A percentile compares a stretch with the other conserved stretches of the same genome.
Conservation (phyloP, 2,888 invertebrate species). For the Alloplasta piceator region DNA sequence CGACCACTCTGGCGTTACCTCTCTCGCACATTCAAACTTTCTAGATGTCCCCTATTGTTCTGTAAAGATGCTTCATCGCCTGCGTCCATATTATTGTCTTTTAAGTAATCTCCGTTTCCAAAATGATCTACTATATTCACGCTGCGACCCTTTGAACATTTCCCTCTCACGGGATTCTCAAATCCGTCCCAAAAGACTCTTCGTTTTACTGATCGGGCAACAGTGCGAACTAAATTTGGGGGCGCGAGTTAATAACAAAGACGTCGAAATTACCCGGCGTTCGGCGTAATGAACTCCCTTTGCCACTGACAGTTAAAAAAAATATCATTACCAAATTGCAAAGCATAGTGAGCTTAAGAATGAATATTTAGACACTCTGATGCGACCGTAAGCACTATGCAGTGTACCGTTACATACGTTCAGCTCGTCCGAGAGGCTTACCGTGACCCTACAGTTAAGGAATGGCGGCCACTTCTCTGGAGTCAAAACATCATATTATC, state of each 20-base stretch:
- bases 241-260: constrained; percentile 17
- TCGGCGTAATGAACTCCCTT: constrained; percentile 24
- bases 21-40: not conserved
- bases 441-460: too few relatives aligned
- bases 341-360: too few relatives aligned
- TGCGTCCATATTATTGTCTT: too few relatives aligned
- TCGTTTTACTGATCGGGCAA: not conserved
- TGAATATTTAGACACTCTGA: too few relatives aligned
- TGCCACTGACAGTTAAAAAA: constrained; percentile 8
- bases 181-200: constrained; percentile 12
- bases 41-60: not conserved
- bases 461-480: too few relatives aligned
- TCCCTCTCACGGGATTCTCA: constrained; percentile 2
- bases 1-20: not conserved
- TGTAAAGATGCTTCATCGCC: not conserved
- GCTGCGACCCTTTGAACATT: constrained; percentile 1
- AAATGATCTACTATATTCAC: not conserved
- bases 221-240: constrained; percentile 18
- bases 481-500: too few relatives aligned
- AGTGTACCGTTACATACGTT: too few relatives aligned
- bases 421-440: too few relatives aligned
- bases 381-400: too few relatives aligned
- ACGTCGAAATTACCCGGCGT: not conserved
- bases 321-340: too few relatives aligned
- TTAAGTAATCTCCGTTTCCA: not conserved